A percentile compares a stretch with the other conserved stretches of the same genome.
Evolutionary conservation across 92 coral and sea anemone species (phyloP).

Genomic region (Actinostola sp.): DNA sequence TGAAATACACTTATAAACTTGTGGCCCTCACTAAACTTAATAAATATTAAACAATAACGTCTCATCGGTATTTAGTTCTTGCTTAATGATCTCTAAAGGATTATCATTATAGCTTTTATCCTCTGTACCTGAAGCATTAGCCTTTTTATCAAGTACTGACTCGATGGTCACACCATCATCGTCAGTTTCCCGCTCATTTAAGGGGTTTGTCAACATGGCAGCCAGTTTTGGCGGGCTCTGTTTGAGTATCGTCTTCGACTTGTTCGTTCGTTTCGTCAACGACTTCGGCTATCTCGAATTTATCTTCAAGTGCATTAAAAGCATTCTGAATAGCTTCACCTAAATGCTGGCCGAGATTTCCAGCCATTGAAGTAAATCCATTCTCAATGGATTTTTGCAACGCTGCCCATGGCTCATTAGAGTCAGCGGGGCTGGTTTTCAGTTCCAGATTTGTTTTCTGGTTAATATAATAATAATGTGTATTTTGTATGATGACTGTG

Average conservation of each 20-base stretch:
- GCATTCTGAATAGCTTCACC: too few relatives aligned
- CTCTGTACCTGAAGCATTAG: not conserved
- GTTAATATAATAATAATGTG: too few relatives aligned
- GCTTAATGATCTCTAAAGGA: conserved; percentile 13
- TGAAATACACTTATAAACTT: too few relatives aligned
- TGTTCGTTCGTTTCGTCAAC: too few relatives aligned
- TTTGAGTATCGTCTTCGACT: too few relatives aligned
- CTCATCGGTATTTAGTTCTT: conserved; percentile 10
- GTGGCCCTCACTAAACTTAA: too few relatives aligned
- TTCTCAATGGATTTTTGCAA: conserved; percentile 11
- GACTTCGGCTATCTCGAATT: too few relatives aligned
- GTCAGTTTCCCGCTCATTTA: conserved; percentile 11
- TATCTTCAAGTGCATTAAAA: too few relatives aligned
- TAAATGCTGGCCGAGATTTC: not conserved
- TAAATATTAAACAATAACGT: too few relatives aligned
- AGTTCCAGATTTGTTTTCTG: not conserved
- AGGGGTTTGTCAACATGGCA: not conserved
- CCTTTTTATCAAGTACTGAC: conserved; percentile 1
- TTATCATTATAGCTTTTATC: conserved; percentile 19
- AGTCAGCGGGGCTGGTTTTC: not conserved
- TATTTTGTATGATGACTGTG: not conserved
- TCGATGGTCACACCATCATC: conserved; percentile 6
- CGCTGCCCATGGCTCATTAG: not conserved
- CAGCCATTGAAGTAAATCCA: conserved; percentile 15
- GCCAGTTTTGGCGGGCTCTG: conserved; percentile 3